Percentiles rank a stretch among this genome's conserved stretches.
phyloP scores from a whole-genome alignment of 2,888 invertebrate genomes.

The Dusona sp. region DNA sequence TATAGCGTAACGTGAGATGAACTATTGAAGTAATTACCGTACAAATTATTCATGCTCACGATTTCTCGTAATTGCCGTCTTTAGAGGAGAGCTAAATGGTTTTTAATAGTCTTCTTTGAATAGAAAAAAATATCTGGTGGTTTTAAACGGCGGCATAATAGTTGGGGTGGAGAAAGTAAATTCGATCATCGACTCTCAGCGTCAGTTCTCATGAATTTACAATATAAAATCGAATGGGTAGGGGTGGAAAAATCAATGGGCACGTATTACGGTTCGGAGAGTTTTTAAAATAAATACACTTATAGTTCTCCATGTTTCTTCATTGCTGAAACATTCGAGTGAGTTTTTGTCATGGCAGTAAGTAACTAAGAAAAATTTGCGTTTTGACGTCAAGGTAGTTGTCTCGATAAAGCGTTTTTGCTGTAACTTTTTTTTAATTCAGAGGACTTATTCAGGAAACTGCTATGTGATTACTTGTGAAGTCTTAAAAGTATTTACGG shows the following conservation, averaged over 20 bases:
- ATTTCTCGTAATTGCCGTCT: not conserved
- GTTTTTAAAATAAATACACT: constrained; percentile 8
- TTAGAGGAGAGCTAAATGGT: not conserved
- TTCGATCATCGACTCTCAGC: not conserved
- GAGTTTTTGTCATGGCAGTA: constrained; percentile 7
- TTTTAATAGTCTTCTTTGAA: not conserved
- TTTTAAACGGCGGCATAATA: constrained; percentile 8
- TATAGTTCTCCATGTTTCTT: constrained; percentile 15
- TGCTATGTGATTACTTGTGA: too few relatives aligned
- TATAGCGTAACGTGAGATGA: not conserved
- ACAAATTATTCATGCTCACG: not conserved
- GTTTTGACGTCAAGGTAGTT: not conserved
- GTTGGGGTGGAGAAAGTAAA: not conserved
- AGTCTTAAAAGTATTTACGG: too few relatives aligned
- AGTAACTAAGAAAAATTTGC: not conserved
- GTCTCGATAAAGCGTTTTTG: not conserved
- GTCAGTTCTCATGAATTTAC: constrained; percentile 28
- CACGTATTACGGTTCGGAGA: not conserved
- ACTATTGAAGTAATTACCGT: not conserved
- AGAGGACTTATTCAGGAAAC: not conserved
- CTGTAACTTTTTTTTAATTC: not conserved
- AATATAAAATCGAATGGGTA: not conserved
- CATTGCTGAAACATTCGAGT: not conserved
- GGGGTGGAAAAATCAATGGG: constrained; percentile 1
- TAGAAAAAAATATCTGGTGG: not conserved